phyloP scores from a whole-genome alignment of 2,113 vertebrate genomes.

The Amazona guildingii region DNA sequence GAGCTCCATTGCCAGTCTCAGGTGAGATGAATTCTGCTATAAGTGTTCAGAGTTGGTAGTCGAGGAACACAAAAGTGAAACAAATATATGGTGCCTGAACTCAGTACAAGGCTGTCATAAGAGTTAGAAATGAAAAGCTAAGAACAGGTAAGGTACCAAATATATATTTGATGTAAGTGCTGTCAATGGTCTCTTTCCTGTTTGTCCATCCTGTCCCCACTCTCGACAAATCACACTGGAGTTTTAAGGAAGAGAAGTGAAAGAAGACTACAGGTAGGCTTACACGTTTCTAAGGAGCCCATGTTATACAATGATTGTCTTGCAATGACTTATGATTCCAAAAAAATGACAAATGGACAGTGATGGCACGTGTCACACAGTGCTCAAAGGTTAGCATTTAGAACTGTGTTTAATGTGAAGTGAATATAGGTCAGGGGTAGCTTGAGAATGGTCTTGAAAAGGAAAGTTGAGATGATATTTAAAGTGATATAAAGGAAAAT shows the following conservation, averaged over 20 bases:
- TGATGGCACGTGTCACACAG: not conserved
- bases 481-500: not conserved
- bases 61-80: not conserved
- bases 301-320: not conserved
- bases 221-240: not conserved
- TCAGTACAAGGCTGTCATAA: not conserved
- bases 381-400: not conserved
- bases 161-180: not conserved
- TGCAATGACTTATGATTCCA: not conserved
- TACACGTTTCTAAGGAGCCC: not conserved
- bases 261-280: not conserved
- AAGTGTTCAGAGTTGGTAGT: not conserved
- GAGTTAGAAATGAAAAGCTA: not conserved
- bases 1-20: not conserved
- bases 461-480: not conserved
- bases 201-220: accelerated
- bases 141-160: not conserved
- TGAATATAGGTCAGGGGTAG: not conserved
- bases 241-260: not conserved
- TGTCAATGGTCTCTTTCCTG: not conserved
- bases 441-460: not conserved
- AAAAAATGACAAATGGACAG: not conserved
- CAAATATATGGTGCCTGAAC: not conserved
- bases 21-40: not conserved
- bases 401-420: not conserved